Conservation (phyloP, 1,140 invertebrate species). For the Drosophila willistoni region DNA sequence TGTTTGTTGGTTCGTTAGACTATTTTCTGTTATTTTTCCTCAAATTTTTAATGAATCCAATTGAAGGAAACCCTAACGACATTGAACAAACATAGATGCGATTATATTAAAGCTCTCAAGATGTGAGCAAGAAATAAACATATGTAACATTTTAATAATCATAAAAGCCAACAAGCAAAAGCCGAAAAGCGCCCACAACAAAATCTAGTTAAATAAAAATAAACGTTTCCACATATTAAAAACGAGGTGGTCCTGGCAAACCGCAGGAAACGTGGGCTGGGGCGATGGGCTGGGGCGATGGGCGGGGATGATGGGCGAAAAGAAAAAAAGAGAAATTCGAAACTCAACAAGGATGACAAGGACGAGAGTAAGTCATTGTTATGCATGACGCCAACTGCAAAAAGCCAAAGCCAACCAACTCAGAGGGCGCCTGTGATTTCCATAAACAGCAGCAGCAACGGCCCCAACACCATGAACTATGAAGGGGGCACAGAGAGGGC, state of each 20-base stretch:
- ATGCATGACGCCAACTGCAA: slow-evolving; percentile 72
- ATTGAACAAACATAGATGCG: not conserved
- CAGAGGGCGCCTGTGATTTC: slow-evolving; percentile 60
- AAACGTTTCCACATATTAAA: slow-evolving; percentile 73
- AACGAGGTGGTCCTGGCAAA: slow-evolving; percentile 31
- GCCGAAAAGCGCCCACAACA: slow-evolving; percentile 45
- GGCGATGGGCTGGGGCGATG: slow-evolving; percentile 18
- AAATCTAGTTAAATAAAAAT: slow-evolving; percentile 58
- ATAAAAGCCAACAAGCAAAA: slow-evolving; percentile 67
- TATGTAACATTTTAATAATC: slow-evolving; percentile 76
- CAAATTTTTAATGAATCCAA: not conserved
- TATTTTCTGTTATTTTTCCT: too few species aligned
- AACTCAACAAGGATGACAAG: slow-evolving; percentile 32
- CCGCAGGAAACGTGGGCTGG: slow-evolving; percentile 14
- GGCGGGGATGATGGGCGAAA: slow-evolving; percentile 2
- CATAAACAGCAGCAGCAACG: slow-evolving; percentile 57
- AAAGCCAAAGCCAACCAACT: slow-evolving; percentile 59
- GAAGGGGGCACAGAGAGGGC: not conserved
- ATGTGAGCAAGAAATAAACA: slow-evolving; percentile 31
- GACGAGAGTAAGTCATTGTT: slow-evolving; percentile 70
- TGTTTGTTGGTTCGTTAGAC: too few species aligned
- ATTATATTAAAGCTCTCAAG: slow-evolving; percentile 19
- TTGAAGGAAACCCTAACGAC: slow-evolving; percentile 3
- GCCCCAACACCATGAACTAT: slow-evolving; percentile 52
- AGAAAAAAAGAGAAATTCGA: slow-evolving; percentile 36